Evolutionary conservation across 2,888 invertebrate species (phyloP), one percentile per base, ranked within the genome.

Genomic region (Eristalinus sepulchralis): DNA sequence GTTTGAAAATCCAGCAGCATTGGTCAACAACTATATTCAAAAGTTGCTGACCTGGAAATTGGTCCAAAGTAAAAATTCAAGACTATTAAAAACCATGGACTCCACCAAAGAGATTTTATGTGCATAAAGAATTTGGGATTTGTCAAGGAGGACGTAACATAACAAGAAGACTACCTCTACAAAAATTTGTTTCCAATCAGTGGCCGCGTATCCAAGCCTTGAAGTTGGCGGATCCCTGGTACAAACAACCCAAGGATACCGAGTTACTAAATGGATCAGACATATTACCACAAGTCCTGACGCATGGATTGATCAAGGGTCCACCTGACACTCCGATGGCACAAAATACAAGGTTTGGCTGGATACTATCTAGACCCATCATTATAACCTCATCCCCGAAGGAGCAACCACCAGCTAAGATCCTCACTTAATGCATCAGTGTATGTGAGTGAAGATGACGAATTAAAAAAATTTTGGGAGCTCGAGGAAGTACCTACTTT

Each of bases 191-290:
- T 27, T 27, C 27, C 27, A 27, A 27, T 5, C 27, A 27, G 27
- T 27, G 27, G 27, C 27, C 17, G 6, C 33, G n/a, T 17, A 33
- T 31, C 60, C 27, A 59, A 27, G 27, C 2, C 27, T 27, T 27
- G 5, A 27, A 60, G 31, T 60, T 60, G 60, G 60, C 60, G 60
- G 60, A 60, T 60, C 33, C 60, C 11, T 31, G 60, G 60, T 13
- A 59, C 24, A 5, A 27, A 27, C 2, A 27, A 2, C 27, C 27
- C 27, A 31, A 31, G 60, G 31, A 59, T 59, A 59, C 27, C 13
- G 24, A 6, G 13, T 59, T 59, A n/a, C 27, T 59, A 13, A 59
- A 27, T 59, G 59, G 27, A 9, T 59, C 53, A 53, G 53, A 53
- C 53, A 53, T 53, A 8, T 53, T 53, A 53, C 53, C 53, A 1